Base-by-base conservation (phyloP, 2,797 vertebrate species). In the Megaceryle alcyon region DNA sequence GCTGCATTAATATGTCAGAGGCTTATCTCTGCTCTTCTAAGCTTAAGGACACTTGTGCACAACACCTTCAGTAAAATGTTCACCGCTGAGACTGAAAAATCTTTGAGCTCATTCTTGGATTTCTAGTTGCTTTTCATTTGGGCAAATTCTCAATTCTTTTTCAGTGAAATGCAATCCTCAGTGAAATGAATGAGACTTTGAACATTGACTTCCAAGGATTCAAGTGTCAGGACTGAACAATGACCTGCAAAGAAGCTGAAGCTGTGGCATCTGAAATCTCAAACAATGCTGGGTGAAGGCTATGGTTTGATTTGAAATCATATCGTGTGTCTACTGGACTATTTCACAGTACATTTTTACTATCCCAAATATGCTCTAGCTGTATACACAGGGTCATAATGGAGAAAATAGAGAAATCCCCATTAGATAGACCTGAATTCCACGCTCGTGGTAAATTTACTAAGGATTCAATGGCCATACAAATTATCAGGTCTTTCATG, bases 161-260 rank as follows among this genome's bases (percentile, higher is more conserved):
- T 7, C 31, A 14, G 49, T 15, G 41, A 61, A 82, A 26, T 5
- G 1, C 6, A 23, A 5, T 29, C 43, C 26, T 46, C 11, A 1
- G n/a, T 9, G 19, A 44, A 14, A 44, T 70, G 46, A 44, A 54
- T 15, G 19, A 8, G 12, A 72, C 8, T 6, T 31, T 5, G 4
- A 7, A 4, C 25, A n/a, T 13, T 9, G 46, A 7, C 3, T 77
- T 80, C 51, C 12, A 14, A 51, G 28, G 12, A 37, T 33, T 41
- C 49, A 39, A 70, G 65, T 1, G 6, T 21, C 56, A 35, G 39
- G 16, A 49, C 17, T 54, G 53, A 54, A 54, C 0, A 0, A 18
- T 4, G 60, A 14, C 31, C 51, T 54, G 9, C 26, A 39, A 75
- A 73, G 37, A 57, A 79, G n/a, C 12, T 4, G 4, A 3, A 53